Evolutionary conservation across 2,888 invertebrate species (phyloP), one percentile per base, ranked within the genome.

Genomic region (Trichogramma dendrolimi): DNA sequence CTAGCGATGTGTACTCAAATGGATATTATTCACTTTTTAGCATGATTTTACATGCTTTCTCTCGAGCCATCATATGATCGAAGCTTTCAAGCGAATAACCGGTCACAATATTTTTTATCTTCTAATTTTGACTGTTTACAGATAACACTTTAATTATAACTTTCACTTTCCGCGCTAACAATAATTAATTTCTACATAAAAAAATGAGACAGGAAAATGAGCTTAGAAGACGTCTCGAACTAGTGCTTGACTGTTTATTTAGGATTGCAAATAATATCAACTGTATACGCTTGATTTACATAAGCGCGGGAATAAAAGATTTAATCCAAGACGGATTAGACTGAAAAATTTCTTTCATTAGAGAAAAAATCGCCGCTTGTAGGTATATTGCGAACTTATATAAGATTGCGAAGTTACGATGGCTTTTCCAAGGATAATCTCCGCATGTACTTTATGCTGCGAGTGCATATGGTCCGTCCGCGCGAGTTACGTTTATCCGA

Each of bases 1-100:
- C 27, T 27, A 27, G 10, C 48, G 42, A 48, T 54, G 42, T 54
- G 60, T 48, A 60, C 44, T 27, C 14, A 8, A 14, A 44, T 10
- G n/a, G 55, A 41, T 58, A 27, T 55, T 41, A 40, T 55, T 11
- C 49, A 43, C 46, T 58, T 58, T 58, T 55, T 39, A 4, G 46
- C 60, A 44, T 58, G 50, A 60, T 44, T 61, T 64, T 62, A 47
- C 53, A 57, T 62, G 62, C 65, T 65, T 65, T 63, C 62, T 59
- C 65, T 55, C 47, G 42, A 48, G 52, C 43, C 27, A 27, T 27
- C 27, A 27, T 14, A 55, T 65, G 62, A 65, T 65, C 58, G 65
- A 60, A 55, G 60, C 51, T 55, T 57, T 51, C 38, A 44, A 56
- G 53, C 61, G 55, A 64, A 64, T 56, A 61, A 62, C 61, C 54